Conservation (phyloP, 1,140 invertebrate species). For the Gryllus bimaculatus region DNA sequence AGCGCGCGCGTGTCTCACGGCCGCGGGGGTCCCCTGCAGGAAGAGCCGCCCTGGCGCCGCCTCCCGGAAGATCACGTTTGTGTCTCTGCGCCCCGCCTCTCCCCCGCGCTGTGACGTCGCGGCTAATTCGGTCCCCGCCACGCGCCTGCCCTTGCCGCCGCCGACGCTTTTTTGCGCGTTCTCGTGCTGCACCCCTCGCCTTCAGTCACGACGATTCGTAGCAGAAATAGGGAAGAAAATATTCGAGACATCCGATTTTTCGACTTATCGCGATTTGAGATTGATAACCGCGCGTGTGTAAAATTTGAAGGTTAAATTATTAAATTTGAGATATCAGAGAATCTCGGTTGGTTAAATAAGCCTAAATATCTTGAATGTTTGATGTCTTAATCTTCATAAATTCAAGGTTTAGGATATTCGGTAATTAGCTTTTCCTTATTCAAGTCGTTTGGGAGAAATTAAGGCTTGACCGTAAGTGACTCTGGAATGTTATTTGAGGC, state of each 20-base stretch:
- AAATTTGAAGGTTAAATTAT: not conserved
- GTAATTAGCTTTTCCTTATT: too few relatives aligned
- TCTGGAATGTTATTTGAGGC: too few relatives aligned
- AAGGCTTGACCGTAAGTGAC: too few relatives aligned
- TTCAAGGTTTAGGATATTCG: too few relatives aligned
- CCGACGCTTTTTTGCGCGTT: not conserved
- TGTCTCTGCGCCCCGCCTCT: not conserved
- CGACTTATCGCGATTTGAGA: not conserved
- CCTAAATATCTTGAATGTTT: too few relatives aligned
- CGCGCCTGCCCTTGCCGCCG: not conserved
- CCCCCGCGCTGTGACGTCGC: not conserved
- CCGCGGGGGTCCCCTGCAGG: not conserved
- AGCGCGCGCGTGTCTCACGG: not conserved
- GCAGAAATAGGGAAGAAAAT: not conserved
- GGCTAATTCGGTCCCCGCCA: not conserved
- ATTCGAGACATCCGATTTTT: not conserved
- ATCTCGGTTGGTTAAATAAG: too few relatives aligned
- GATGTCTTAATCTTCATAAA: too few relatives aligned
- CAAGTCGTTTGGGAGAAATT: too few relatives aligned
- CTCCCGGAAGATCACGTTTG: not conserved
- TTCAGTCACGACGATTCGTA: too few relatives aligned
- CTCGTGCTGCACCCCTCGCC: not conserved
- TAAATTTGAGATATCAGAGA: not conserved
- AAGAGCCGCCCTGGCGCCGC: not conserved
- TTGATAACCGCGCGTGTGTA: not conserved